Percentiles rank a stretch among this genome's conserved stretches.
phyloP scores from a whole-genome alignment of 2,888 invertebrate genomes.

The Melieria omissa region DNA sequence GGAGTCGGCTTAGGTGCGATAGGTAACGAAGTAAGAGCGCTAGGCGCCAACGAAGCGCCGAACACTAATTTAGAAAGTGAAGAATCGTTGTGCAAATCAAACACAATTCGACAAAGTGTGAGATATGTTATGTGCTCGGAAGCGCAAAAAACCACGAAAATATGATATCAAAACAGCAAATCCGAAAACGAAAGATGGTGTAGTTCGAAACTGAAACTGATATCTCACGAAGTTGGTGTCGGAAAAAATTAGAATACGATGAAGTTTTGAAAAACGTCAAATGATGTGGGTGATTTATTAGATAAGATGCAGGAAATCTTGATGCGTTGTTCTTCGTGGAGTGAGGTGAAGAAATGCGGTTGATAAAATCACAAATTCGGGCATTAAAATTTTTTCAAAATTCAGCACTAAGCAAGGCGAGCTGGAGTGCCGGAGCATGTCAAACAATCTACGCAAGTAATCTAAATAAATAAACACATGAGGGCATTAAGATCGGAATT shows the following conservation, averaged over 20 bases:
- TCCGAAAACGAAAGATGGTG: conserved; percentile 20
- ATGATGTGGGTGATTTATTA: no score
- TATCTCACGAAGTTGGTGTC: conserved; percentile 30
- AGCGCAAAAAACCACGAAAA: not conserved
- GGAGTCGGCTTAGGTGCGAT: conserved; percentile 8
- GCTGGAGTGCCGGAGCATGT: no score
- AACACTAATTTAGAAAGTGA: conserved; percentile 1
- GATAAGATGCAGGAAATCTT: no score
- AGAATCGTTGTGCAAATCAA: not conserved
- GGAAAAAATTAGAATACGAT: not conserved
- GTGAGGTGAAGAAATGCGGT: no score
- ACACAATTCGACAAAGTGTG: not conserved
- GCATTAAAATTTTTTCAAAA: no score
- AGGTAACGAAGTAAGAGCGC: not conserved
- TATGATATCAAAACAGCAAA: not conserved
- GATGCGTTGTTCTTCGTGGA: no score
- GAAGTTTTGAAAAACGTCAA: no score
- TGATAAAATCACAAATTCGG: no score
- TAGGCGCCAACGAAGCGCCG: conserved; percentile 6
- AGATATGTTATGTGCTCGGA: not conserved
- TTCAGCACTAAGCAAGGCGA: no score
- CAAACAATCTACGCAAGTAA: no score
- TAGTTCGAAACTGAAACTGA: conserved; percentile 15
- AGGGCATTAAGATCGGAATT: no score
- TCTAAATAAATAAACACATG: no score